phyloP scores from a whole-genome alignment of 2,888 invertebrate genomes.

The Agrilus mali region DNA sequence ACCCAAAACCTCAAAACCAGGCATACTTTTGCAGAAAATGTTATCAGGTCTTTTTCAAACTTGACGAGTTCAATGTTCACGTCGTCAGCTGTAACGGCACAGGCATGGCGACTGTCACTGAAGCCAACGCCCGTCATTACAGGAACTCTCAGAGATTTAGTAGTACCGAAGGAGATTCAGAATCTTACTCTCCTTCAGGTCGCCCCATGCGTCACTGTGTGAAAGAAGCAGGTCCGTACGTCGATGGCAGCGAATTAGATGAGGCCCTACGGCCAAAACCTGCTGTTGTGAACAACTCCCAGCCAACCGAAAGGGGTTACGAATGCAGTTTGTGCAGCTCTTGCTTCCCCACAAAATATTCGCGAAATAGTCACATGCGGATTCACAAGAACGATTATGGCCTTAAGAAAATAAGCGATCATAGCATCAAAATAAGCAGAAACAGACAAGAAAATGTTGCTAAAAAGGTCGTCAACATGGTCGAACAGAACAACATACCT shows the following conservation, averaged over 20 bases:
- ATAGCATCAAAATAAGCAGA: constrained; percentile 7
- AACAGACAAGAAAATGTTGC: constrained; percentile 5
- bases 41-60: constrained; percentile 32
- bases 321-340: constrained; percentile 31
- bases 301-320: constrained; percentile 20
- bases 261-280: constrained; percentile 7
- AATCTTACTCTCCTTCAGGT: constrained; percentile 19
- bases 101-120: background rate
- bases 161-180: constrained; percentile 4
- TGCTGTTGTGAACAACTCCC: constrained; percentile 4
- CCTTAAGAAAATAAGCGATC: constrained; percentile 5
- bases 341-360: constrained; percentile 31
- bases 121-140: background rate
- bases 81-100: constrained; percentile 15
- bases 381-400: constrained; percentile 27
- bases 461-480: constrained; percentile 3
- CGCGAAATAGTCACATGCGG: constrained; percentile 33
- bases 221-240: constrained; percentile 27
- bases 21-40: constrained; percentile 34
- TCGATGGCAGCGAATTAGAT: constrained; percentile 20
- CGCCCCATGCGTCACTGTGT: constrained; percentile 29
- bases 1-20: constrained; percentile 26
- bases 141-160: too few relatives aligned
- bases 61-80: constrained; percentile 33
- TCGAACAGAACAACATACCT: constrained; percentile 4